Conservation (phyloP, 1,140 invertebrate genomes). For the Leucophenga varia region DNA sequence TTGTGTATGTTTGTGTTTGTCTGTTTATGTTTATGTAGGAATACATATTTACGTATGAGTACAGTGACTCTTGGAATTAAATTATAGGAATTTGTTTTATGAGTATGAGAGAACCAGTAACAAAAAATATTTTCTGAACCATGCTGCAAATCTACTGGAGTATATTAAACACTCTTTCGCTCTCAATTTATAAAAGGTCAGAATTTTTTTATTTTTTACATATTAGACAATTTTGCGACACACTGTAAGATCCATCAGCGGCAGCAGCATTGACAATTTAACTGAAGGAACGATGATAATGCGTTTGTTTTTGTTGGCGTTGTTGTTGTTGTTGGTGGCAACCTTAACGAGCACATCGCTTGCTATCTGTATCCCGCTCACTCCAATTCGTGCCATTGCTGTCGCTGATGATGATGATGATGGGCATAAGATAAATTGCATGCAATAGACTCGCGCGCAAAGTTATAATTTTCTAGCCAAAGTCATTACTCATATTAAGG, state of each 20-base stretch:
- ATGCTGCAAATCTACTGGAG: too few species aligned
- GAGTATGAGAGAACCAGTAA: too few species aligned
- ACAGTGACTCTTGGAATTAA: too few species aligned
- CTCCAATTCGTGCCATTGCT: slow-evolving; percentile 7
- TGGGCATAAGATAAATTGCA: slow-evolving; percentile 35
- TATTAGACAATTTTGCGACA: too few species aligned
- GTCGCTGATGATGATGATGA: slow-evolving; percentile 13
- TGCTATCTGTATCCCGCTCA: too few species aligned
- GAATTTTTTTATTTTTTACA: too few species aligned
- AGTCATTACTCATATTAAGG: slow-evolving; percentile 13
- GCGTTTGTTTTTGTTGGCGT: slow-evolving; percentile 24
- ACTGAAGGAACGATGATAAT: slow-evolving; percentile 45
- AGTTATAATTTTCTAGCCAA: slow-evolving; percentile 3
- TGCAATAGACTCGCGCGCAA: slow-evolving; percentile 8
- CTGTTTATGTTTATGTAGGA: slow-evolving; percentile 14
- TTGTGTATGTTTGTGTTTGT: slow-evolving; percentile 12
- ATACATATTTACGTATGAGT: too few species aligned
- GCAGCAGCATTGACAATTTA: slow-evolving; percentile 13
- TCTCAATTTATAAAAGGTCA: too few species aligned
- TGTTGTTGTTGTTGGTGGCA: slow-evolving; percentile 21
- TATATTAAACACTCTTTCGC: too few species aligned
- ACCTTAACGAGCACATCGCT: slow-evolving; percentile 48
- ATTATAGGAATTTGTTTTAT: too few species aligned
- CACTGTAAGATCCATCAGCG: slow-evolving; percentile 7
- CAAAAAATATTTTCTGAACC: too few species aligned